Percentiles rank a stretch among this genome's conserved stretches.
phyloP scores from a whole-genome alignment of 2,888 invertebrate species.

The Lepidochitona cinerea region DNA sequence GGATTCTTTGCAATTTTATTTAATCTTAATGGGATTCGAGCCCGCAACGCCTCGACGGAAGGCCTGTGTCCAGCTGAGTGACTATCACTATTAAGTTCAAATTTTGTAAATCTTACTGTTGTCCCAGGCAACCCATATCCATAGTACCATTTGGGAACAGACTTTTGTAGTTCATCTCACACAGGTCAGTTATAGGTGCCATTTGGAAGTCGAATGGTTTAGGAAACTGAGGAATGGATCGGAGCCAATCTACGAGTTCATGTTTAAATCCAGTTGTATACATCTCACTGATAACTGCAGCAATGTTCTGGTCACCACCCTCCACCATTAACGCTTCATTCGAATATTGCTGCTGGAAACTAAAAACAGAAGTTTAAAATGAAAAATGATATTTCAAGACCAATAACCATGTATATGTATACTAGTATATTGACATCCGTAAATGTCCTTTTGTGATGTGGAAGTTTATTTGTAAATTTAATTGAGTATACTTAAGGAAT shows the following conservation, averaged over 20 bases:
- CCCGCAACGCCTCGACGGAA: too few species aligned
- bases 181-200: conserved; percentile 20
- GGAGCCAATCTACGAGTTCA: conserved; percentile 17
- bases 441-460: too few species aligned
- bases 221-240: conserved; percentile 17
- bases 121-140: conserved; percentile 12
- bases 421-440: too few species aligned
- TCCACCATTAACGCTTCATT: conserved; percentile 16
- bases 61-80: too few species aligned
- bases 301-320: conserved; percentile 22
- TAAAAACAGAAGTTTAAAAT: too few species aligned
- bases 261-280: conserved; percentile 19
- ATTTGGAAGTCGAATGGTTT: conserved; percentile 26
- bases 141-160: conserved; percentile 12
- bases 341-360: conserved; percentile 12
- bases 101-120: neutral
- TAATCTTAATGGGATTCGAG: too few species aligned
- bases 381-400: too few species aligned
- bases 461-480: too few species aligned
- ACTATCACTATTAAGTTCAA: too few species aligned
- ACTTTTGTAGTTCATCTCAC: conserved; percentile 19
- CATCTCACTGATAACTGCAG: conserved; percentile 15
- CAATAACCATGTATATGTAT: too few species aligned
- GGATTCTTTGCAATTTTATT: too few species aligned
- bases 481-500: too few species aligned